phyloP scores from a whole-genome alignment of 2,888 invertebrate species.

The Agrilus mali region DNA sequence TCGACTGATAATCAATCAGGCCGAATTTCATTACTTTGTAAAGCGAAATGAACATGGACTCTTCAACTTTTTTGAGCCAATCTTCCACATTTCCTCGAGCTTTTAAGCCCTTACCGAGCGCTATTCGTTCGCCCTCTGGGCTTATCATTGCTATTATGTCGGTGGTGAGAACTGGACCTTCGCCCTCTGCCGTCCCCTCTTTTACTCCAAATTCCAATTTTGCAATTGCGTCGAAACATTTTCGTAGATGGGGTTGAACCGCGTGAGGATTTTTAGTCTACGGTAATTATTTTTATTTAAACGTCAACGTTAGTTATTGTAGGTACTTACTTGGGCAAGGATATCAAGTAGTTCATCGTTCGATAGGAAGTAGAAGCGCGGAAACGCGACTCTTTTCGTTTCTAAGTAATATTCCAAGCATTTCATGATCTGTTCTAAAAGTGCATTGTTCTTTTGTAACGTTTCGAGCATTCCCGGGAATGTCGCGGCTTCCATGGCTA shows the following conservation, averaged over 20 bases:
- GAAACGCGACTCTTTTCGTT: slow-evolving; percentile 77
- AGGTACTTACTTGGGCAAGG: slow-evolving; percentile 68
- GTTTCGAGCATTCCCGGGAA: slow-evolving; percentile 57
- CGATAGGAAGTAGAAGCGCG: slow-evolving; percentile 80
- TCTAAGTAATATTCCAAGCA: slow-evolving; percentile 83
- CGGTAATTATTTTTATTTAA: slow-evolving; percentile 3
- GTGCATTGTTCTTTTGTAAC: slow-evolving; percentile 58
- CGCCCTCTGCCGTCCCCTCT: slow-evolving; percentile 38
- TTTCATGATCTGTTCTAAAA: slow-evolving; percentile 80
- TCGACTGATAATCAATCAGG: slow-evolving; percentile 51
- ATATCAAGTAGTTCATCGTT: slow-evolving; percentile 85
- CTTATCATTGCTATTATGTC: slow-evolving; percentile 84
- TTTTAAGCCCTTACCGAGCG: slow-evolving; percentile 68
- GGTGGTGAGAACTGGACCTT: slow-evolving; percentile 48
- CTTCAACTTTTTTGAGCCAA: slow-evolving; percentile 85
- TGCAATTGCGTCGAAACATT: slow-evolving; percentile 78
- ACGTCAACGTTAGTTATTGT: background rate
- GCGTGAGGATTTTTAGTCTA: slow-evolving; percentile 76
- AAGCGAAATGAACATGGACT: slow-evolving; percentile 73
- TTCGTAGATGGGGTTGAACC: slow-evolving; percentile 79
- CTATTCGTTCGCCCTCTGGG: slow-evolving; percentile 74
- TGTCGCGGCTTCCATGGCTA: slow-evolving; percentile 71
- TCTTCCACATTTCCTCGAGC: slow-evolving; percentile 86
- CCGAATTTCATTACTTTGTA: slow-evolving; percentile 64
- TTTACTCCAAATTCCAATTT: slow-evolving; percentile 64